Base-by-base conservation (phyloP, 2,888 invertebrate species). In the Periphyllus acericola region DNA sequence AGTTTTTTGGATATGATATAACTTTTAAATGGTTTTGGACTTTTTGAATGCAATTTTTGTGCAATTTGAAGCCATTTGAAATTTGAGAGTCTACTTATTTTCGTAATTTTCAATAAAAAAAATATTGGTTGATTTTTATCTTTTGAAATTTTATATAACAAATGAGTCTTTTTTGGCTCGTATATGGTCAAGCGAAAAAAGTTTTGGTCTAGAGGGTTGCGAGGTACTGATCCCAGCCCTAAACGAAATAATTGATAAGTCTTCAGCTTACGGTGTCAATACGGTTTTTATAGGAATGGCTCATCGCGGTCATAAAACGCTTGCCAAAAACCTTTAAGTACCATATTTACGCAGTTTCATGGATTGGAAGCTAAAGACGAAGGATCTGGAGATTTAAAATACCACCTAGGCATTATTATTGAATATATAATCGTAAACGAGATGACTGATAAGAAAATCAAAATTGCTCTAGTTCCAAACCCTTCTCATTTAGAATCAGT, bases 121-220 rank as follows among this genome's bases (percentile, higher is more conserved):
- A n/a, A n/a, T n/a, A n/a, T n/a, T n/a, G n/a, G n/a, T n/a, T n/a
- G n/a, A n/a, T n/a, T n/a, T n/a, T n/a, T n/a, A n/a, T n/a, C n/a
- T n/a, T n/a, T n/a, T n/a, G n/a, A n/a, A n/a, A n/a, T n/a, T n/a
- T n/a, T n/a, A n/a, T n/a, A n/a, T n/a, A n/a, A n/a, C n/a, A n/a
- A n/a, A n/a, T n/a, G n/a, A n/a, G n/a, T n/a, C 97, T 90, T 99
- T 99, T 93, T 93, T 99, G 91, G 99, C 99, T 0, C 96, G 97
- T 91, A 99, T 99, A 93, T 99, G 97, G 96, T 97, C 99, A 6
- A 98, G 99, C 19, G 99, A 99, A 92, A 99, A 99, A 92, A 95
- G 99, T 91, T 99, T 99, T 93, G 99, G 99, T 90, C 93, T 99
- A 84, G 99, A 99, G 92, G 99, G 99, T 75, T 98, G 99, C 92